phyloP scores from a whole-genome alignment of 1,140 invertebrate genomes.

The Brachionus manjavacas region DNA sequence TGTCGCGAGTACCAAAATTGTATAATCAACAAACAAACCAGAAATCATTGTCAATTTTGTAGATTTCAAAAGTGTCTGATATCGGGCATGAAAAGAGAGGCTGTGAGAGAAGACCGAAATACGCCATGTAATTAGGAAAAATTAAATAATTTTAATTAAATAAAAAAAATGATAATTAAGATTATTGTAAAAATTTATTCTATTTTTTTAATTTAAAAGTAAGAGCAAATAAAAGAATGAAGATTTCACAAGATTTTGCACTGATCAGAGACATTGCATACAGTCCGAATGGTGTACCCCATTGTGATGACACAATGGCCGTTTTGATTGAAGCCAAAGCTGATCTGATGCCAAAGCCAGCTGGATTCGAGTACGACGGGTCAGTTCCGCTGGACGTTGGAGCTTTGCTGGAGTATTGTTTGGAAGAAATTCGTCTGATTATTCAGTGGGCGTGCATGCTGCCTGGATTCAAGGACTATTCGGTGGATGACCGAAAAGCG shows the following conservation, averaged over 20 bases:
- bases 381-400: constrained; percentile 21
- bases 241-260: constrained; percentile 37
- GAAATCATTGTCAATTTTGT: constrained; percentile 57
- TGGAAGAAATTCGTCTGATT: constrained; percentile 29
- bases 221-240: constrained; percentile 20
- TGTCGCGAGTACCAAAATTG: constrained; percentile 57
- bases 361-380: constrained; percentile 31
- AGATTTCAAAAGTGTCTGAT: constrained; percentile 57
- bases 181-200: too few species aligned
- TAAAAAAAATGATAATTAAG: too few species aligned
- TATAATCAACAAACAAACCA: constrained; percentile 54
- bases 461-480: constrained; percentile 27
- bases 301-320: constrained; percentile 42
- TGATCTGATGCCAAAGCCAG: constrained; percentile 30
- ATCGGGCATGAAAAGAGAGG: constrained; percentile 46
- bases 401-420: constrained; percentile 35
- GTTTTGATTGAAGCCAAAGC: constrained; percentile 32
- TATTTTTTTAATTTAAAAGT: not conserved
- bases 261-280: constrained; percentile 28
- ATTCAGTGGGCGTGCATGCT: constrained; percentile 25
- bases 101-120: constrained; percentile 55
- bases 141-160: not conserved
- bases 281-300: constrained; percentile 30
- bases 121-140: not conserved
- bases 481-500: constrained; percentile 40